Percentiles rank a stretch among this genome's conserved stretches.
Evolutionary conservation across 2,113 vertebrate species (phyloP).

Genomic region (Epinephelus fuscoguttatus): DNA sequence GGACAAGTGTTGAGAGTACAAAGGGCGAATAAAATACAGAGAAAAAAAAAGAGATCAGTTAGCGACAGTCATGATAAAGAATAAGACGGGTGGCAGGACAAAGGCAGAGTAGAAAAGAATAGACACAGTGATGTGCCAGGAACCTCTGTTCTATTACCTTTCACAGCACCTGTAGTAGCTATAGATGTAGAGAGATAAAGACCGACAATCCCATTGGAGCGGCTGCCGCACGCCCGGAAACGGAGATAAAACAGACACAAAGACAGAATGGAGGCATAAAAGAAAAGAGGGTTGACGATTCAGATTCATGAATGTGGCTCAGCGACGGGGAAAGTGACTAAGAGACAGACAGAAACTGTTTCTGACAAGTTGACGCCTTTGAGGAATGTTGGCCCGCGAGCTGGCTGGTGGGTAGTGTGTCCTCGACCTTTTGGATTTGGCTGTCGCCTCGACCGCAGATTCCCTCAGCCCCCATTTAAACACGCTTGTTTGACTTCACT

Average conservation of each 20-base stretch:
- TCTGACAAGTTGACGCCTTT: constrained; percentile 72
- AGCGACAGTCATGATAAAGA: constrained; percentile 40
- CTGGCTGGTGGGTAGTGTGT: constrained; percentile 53
- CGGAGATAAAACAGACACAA: constrained; percentile 65
- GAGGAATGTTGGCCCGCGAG: constrained; percentile 50
- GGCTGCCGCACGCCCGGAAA: constrained; percentile 51
- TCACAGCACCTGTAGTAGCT: constrained; percentile 41
- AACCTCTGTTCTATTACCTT: constrained; percentile 62
- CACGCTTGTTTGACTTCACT: constrained; percentile 57
- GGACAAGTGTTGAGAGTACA: constrained; percentile 30
- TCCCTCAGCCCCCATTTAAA: constrained; percentile 51
- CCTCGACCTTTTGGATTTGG: constrained; percentile 70
- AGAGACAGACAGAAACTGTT: constrained; percentile 67
- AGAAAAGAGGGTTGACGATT: constrained; percentile 44
- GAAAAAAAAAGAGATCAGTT: constrained; percentile 26
- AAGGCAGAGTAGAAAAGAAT: constrained; percentile 33
- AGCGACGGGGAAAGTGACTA: constrained; percentile 43
- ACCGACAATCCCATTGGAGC: constrained; percentile 55
- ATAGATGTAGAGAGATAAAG: constrained; percentile 61
- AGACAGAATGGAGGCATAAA: constrained; percentile 38
- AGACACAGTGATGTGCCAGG: constrained; percentile 17
- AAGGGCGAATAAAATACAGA: constrained; percentile 33
- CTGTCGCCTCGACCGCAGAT: constrained; percentile 47
- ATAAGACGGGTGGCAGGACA: constrained; percentile 25
- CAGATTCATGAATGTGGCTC: constrained; percentile 45